Conservation (phyloP, 2,888 invertebrate genomes). For the Drosophila paranaensis region DNA sequence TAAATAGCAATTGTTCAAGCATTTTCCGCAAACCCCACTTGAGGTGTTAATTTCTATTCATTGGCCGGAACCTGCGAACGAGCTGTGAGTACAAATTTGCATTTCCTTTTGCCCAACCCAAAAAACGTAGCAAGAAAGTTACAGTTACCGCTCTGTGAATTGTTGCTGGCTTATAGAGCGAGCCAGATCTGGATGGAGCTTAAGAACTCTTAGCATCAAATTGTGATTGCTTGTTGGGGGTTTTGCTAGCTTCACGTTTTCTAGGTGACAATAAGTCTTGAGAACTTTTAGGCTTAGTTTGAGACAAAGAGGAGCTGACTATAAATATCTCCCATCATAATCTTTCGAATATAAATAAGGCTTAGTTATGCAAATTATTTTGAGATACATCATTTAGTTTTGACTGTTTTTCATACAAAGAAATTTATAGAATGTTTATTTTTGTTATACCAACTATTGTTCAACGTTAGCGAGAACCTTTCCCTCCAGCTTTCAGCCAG, state of each 20-base stretch:
- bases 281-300: neutral
- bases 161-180: neutral
- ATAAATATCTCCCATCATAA: neutral
- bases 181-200: neutral
- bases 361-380: neutral
- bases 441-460: neutral
- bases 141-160: slow-evolving; percentile 2
- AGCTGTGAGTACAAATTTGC: slow-evolving; percentile 62
- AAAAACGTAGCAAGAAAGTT: slow-evolving; percentile 7
- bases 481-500: neutral
- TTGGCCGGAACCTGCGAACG: slow-evolving; percentile 50
- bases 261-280: neutral
- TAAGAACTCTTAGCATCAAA: neutral
- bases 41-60: slow-evolving; percentile 72
- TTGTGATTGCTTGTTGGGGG: neutral
- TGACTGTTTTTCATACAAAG: neutral
- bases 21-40: slow-evolving; percentile 25
- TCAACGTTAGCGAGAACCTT: neutral
- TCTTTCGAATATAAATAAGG: neutral
- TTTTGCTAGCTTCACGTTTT: neutral
- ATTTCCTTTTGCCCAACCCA: slow-evolving; percentile 29
- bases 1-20: slow-evolving; percentile 36
- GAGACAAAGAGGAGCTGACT: neutral
- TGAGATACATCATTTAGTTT: neutral
- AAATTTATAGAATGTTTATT: too few relatives aligned